Conservation (phyloP, 2,888 invertebrate species). For the Synanthedon formicaeformis region DNA sequence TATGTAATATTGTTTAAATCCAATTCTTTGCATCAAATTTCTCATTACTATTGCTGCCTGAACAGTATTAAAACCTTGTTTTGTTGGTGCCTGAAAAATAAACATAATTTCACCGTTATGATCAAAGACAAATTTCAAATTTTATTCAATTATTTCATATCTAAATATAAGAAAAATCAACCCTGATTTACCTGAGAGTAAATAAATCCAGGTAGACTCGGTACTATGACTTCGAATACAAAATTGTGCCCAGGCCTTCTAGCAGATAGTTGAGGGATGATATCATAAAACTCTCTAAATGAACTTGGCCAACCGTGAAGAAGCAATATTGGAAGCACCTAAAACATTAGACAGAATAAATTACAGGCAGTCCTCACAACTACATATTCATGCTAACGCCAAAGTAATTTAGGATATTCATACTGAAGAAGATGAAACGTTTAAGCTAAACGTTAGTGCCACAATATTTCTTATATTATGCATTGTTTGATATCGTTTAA, state of each 20-base stretch:
- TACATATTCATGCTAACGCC: too few species aligned
- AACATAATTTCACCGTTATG: too few species aligned
- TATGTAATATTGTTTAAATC: slow-evolving; percentile 73
- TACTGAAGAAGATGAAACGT: neutral
- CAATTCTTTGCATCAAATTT: slow-evolving; percentile 78
- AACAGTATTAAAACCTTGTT: slow-evolving; percentile 70
- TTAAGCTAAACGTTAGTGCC: neutral
- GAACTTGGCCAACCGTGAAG: slow-evolving; percentile 89
- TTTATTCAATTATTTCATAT: neutral
- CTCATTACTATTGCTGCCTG: slow-evolving; percentile 74
- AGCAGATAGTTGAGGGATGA: slow-evolving; percentile 74
- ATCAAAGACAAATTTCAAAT: too few species aligned
- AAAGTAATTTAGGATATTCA: too few species aligned
- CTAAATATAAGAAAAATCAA: neutral
- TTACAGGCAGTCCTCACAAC: neutral
- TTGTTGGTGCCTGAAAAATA: slow-evolving; percentile 50
- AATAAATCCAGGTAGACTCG: slow-evolving; percentile 67
- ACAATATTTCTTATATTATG: too few species aligned
- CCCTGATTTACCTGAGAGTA: slow-evolving; percentile 44
- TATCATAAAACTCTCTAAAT: slow-evolving; percentile 79
- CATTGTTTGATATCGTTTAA: too few species aligned
- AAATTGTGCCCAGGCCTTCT: slow-evolving; percentile 62
- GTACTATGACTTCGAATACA: slow-evolving; percentile 74
- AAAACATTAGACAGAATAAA: slow-evolving; percentile 3
- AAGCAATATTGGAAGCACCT: slow-evolving; percentile 76